Base-by-base conservation (phyloP, 2,113 vertebrate genomes). In the Heterotis niloticus region DNA sequence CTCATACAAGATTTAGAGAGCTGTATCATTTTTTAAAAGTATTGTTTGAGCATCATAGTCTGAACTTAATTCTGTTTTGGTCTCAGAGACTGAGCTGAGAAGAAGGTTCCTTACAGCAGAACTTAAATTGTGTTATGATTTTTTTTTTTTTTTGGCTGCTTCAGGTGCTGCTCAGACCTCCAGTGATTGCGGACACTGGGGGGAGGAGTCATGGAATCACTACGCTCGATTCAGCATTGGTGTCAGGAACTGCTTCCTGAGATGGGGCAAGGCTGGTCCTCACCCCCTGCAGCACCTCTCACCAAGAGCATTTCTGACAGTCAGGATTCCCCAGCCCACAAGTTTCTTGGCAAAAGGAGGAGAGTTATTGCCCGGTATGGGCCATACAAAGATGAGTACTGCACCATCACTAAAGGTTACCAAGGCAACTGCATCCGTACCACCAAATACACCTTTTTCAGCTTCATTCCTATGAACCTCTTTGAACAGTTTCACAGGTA, bases 401-500 rank as follows among this genome's bases (percentile, higher is more conserved):
- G 93, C 62, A 90, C 86, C 44, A 64, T 92, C 44, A 91, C 89
- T 67, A 94, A 92, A 79, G 86, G 88, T 26, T 98, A 95, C 77
- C 87, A 88, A 88, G 91, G 92, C 82, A 99, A 99, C 74, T 87
- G 83, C 78, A 98, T 99, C 88, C 88, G 90, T n/a, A 99, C 98
- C 2, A 98, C 96, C 4, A 98, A 98, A 77, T 99, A 99, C 88
- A 97, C 89, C 0, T 75, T 95, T 57, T 78, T 94, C 86, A 98
- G 91, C 69, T 99, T 99, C 87, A 92, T 99, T 86, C 98, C 98
- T 66, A 94, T 92, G 88, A 99, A 99, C 88, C 90, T 99, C 59
- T 99, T 97, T 86, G 94, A 98, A 88, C 98, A 99, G 66, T 99
- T 99, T 89, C 96, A 96, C 92, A 98, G 96, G 98, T 98, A 87